Evolutionary conservation across 2,888 invertebrate species (phyloP).

Genomic region (Dione vanillae): DNA sequence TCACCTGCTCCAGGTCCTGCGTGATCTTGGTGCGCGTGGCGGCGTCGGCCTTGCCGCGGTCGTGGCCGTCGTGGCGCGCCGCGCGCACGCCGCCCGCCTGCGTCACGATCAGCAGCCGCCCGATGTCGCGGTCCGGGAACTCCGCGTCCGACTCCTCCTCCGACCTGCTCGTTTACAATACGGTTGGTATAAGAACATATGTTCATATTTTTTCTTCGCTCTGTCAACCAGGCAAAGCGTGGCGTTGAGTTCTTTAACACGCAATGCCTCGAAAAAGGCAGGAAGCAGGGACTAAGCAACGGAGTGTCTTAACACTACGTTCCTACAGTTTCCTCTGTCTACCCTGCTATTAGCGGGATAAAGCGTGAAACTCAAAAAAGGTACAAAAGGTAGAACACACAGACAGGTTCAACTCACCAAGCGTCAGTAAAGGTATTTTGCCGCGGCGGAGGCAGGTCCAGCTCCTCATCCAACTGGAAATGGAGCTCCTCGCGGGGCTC

Average conservation of each 20-base stretch:
- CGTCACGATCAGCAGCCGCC: constrained; percentile 97
- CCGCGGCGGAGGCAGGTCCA: constrained; percentile 92
- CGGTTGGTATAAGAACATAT: no score
- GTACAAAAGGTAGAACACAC: neutral
- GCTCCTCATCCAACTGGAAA: constrained; percentile 98
- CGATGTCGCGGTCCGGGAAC: constrained; percentile 95
- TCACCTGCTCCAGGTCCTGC: constrained; percentile 96
- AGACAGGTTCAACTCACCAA: constrained; percentile 76
- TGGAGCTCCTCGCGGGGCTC: constrained; percentile 91
- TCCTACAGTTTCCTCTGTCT: no score
- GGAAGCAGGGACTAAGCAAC: no score
- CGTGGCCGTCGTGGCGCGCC: constrained; percentile 86
- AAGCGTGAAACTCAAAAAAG: no score
- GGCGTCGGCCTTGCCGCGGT: constrained; percentile 90
- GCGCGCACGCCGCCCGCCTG: constrained; percentile 83
- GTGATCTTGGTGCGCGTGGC: constrained; percentile 96
- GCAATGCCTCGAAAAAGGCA: no score
- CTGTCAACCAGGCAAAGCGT: no score
- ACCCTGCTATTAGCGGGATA: no score
- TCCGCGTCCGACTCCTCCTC: constrained; percentile 95
- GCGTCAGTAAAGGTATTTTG: constrained; percentile 90
- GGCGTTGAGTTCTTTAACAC: no score
- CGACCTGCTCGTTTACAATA: no score
- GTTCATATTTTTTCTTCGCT: no score
- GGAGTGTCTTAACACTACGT: no score